A percentile compares a stretch with the other conserved stretches of the same genome.
Conservation (phyloP, 2,113 vertebrate species). For the Notarius quadriscutis region DNA sequence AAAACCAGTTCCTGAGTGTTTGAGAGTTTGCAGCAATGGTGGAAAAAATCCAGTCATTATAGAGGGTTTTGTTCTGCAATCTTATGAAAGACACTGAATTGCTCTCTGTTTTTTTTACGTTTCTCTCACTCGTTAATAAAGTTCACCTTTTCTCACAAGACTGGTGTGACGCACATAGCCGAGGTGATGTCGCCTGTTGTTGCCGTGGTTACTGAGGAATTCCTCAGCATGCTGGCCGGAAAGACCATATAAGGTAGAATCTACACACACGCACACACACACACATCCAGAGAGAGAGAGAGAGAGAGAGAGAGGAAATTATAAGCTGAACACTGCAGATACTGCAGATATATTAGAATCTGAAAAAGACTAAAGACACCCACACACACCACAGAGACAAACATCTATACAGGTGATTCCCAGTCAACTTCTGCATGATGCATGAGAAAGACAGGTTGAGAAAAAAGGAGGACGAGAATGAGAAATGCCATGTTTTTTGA, state of each 20-base stretch:
- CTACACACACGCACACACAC: not conserved
- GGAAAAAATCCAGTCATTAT: conserved; percentile 6
- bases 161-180: conserved; percentile 37
- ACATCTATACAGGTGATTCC: conserved; percentile 14
- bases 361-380: not conserved
- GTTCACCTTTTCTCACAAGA: conserved; percentile 41
- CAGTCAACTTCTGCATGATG: not conserved
- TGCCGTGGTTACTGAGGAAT: conserved; percentile 43
- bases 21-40: not conserved
- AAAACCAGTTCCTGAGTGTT: not conserved
- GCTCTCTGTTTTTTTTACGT: not conserved
- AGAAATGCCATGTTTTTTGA: not conserved
- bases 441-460: not conserved
- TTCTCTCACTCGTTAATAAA: conserved; percentile 33
- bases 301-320: not conserved
- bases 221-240: conserved; percentile 42
- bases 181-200: conserved; percentile 35
- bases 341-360: conserved; percentile 11
- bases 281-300: not conserved
- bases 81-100: not conserved
- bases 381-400: conserved; percentile 9
- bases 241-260: conserved; percentile 32
- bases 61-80: not conserved
- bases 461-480: not conserved
- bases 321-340: conserved; percentile 18